Base-by-base conservation (phyloP, 2,797 vertebrate species). In the Amphiprion clarkii region DNA sequence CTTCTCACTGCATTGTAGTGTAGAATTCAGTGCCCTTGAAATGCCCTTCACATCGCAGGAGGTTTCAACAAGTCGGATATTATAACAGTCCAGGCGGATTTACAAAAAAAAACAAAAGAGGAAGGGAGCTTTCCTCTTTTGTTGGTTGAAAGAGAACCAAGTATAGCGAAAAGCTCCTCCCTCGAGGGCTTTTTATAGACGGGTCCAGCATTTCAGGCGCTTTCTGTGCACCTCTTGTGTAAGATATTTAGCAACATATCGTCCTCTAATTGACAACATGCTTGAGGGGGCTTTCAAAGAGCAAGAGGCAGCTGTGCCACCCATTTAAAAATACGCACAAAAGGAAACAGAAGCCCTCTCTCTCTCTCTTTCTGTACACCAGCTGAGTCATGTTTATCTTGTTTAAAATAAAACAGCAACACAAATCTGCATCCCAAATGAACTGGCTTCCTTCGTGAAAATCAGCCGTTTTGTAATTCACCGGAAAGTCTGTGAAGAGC, bases 241-340 rank as follows among this genome's bases (percentile, higher is more conserved):
- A 74, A 81, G 60, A 76, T 57, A 77, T 86, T 83, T 70, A 78
- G 75, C 76, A 69, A 57, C 83, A 71, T 71, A 76, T 86, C 67
- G 11, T 82, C 58, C 68, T 72, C 64, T 83, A 82, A 86, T 72
- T 88, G 86, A 88, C 82, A 60, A 33, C 48, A 77, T 14, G 82
- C 87, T 83, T 39, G 44, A 76, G 88, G 88, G 74, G 31, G 72
- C 71, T 90, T 84, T 84, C 78, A 86, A 57, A 51, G 46, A 76
- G 81, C 63, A 54, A 44, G 16, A 48, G 60, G 55, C 83, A 79
- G 83, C 71, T 84, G 84, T 55, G 78, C 14, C 57, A 21, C 67
- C 49, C 59, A 63, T 84, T 88, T 76, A 79, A 79, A 83, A 78
- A 83, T 68, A 79, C 40, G 68, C 13, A 14, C 46, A 78, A 67